These are phyloP conservation scores for Pogonus chalceus DNA, from an alignment of 1,140 invertebrate genomes.

Conservation along the genomic window DNA sequence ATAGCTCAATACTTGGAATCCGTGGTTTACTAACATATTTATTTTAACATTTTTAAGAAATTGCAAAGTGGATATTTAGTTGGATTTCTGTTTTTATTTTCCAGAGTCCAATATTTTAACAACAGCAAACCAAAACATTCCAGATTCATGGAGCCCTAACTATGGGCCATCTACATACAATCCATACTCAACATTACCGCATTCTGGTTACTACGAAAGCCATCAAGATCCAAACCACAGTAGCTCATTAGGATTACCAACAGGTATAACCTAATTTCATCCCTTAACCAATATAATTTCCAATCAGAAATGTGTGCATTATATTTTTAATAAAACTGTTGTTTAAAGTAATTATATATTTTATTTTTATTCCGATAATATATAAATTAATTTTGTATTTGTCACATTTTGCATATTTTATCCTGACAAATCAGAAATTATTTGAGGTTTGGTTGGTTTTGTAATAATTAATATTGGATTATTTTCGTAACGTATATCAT, in stretches of 20 bases:
- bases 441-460: neutral
- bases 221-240: neutral
- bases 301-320: no score
- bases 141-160: neutral
- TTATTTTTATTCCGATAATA: constrained; percentile 1
- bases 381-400: neutral
- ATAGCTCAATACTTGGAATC: no score
- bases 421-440: neutral
- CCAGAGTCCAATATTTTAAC: neutral
- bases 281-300: no score
- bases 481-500: no score
- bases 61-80: no score
- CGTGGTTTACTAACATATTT: no score
- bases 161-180: neutral
- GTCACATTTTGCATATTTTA: neutral
- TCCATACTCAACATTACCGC: neutral
- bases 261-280: no score
- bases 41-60: no score
- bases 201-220: neutral
- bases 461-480: constrained; percentile 3
- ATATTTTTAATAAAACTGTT: neutral
- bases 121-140: neutral
- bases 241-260: constrained; percentile 1
- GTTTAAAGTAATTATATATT: no score
- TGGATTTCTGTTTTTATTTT: no score